Base-by-base conservation (phyloP, 2,888 invertebrate genomes). In the Entomobrya proxima region DNA sequence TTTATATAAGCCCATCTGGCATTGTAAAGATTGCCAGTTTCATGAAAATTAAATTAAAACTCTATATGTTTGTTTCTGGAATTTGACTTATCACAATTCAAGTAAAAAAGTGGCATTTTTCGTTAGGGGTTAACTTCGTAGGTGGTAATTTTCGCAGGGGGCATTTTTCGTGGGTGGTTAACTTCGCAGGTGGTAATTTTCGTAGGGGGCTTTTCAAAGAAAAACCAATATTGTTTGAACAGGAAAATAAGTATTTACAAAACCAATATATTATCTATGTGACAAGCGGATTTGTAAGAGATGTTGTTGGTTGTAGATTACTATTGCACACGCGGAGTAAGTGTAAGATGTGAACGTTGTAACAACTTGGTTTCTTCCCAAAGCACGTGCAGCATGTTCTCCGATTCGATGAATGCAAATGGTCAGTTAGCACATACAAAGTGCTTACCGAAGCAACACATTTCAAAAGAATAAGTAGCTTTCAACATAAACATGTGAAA, bases 161-260 rank as follows among this genome's bases (percentile, higher is more conserved):
- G n/a, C n/a, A n/a, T n/a, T n/a, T n/a, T n/a, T n/a, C n/a, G n/a
- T n/a, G n/a, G n/a, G n/a, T n/a, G n/a, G n/a, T n/a, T n/a, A n/a
- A n/a, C n/a, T n/a, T n/a, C n/a, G n/a, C n/a, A n/a, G n/a, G n/a
- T n/a, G n/a, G n/a, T n/a, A n/a, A n/a, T n/a, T n/a, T n/a, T n/a
- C n/a, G n/a, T n/a, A n/a, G n/a, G n/a, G n/a, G n/a, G n/a, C n/a
- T n/a, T n/a, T n/a, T 80, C 18, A 67, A 40, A 72, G 40, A 80
- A 35, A 69, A 80, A 72, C 69, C 64, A 80, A 72, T 80, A 72
- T 55, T 80, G 44, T 58, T 30, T 72, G 21, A 78, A 72, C 61
- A 27, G 84, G 74, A 84, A 78, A 78, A 40, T 27, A 75, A 75
- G 64, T 47, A 78, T 85, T 85, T 85, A 85, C 84, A 72, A 78